These are phyloP conservation scores for Lepus oiostolus DNA, from an alignment of 2,797 vertebrate species.

Conservation along the genomic window DNA sequence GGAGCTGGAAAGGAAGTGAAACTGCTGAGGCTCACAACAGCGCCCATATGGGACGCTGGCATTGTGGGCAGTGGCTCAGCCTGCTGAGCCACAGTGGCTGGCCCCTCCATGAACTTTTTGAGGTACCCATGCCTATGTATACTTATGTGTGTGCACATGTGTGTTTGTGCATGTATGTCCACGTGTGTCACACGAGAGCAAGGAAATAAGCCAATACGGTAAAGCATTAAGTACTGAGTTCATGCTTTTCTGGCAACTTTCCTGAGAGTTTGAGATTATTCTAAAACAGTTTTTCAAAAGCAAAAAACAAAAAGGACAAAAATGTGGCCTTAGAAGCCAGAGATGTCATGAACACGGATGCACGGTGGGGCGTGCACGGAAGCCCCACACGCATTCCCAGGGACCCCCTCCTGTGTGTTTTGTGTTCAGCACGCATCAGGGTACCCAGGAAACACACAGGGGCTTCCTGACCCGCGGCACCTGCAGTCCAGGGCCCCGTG, in stretches of 20 bases:
- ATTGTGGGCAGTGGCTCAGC: too few species aligned
- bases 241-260: neutral
- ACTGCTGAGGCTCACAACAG: too few species aligned
- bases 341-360: conserved; percentile 60
- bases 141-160: neutral
- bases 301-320: conserved; percentile 43
- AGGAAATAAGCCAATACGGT: neutral
- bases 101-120: too few species aligned
- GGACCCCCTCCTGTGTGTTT: neutral
- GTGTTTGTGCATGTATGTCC: neutral
- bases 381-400: conserved; percentile 34
- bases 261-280: neutral
- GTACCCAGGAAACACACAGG: neutral
- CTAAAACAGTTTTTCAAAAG: neutral
- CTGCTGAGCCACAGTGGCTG: too few species aligned
- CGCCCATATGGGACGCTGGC: too few species aligned
- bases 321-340: conserved; percentile 65
- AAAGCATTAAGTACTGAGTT: neutral
- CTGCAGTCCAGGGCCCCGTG: neutral
- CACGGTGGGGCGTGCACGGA: conserved; percentile 59
- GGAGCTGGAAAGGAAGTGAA: too few species aligned
- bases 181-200: too few species aligned
- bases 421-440: neutral
- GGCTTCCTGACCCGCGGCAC: neutral
- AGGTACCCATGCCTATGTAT: too few species aligned